Conservation (phyloP, 2,113 vertebrate species). For the Bambusicola thoracicus region DNA sequence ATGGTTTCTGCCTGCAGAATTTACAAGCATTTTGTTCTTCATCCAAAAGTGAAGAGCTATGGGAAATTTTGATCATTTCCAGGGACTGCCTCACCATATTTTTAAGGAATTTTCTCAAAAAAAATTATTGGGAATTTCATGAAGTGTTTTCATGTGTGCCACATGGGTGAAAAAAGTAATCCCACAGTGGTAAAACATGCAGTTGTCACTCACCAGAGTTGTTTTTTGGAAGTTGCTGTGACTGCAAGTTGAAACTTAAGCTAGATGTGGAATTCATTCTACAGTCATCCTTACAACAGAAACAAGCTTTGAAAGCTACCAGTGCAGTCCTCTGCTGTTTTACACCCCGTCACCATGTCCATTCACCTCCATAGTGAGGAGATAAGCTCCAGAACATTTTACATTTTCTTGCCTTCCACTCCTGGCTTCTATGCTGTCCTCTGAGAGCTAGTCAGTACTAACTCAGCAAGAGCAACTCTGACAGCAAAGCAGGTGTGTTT, state of each 20-base stretch:
- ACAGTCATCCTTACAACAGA: background rate
- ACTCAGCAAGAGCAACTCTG: background rate
- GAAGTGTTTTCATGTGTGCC: background rate
- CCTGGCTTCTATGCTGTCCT: background rate
- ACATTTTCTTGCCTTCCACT: background rate
- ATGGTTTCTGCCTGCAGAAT: background rate
- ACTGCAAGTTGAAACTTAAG: background rate
- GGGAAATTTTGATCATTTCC: background rate
- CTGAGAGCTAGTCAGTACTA: background rate
- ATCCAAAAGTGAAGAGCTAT: background rate
- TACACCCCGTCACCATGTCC: background rate
- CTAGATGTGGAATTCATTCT: background rate
- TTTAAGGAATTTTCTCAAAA: background rate
- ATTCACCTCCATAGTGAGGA: background rate
- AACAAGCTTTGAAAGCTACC: background rate
- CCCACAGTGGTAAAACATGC: background rate
- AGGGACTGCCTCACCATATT: background rate
- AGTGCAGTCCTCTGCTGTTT: background rate
- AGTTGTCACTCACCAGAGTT: background rate
- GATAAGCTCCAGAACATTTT: background rate
- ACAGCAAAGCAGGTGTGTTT: constrained; percentile 8
- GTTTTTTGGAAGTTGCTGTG: background rate
- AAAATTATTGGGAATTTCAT: background rate
- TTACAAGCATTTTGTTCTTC: background rate
- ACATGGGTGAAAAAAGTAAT: background rate